A percentile compares a stretch with the other conserved stretches of the same genome.
These are phyloP conservation scores for Tipula vernalis DNA, from an alignment of 2,888 invertebrate genomes.

Conservation along the genomic window DNA sequence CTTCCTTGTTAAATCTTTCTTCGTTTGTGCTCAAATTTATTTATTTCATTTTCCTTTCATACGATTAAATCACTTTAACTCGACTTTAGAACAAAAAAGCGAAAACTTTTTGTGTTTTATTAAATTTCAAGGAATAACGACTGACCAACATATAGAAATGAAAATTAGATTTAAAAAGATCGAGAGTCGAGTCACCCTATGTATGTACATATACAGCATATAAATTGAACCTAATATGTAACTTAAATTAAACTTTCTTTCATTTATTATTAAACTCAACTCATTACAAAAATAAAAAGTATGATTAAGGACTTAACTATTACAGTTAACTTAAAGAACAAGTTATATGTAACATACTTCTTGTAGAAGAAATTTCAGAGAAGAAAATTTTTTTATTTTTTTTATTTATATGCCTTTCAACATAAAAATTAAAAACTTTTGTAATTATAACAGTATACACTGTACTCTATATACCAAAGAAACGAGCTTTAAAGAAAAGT, in stretches of 20 bases:
- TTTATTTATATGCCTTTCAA: background rate
- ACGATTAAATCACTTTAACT: background rate
- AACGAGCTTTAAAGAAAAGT: background rate
- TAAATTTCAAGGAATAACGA: background rate
- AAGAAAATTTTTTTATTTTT: background rate
- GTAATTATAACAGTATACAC: background rate
- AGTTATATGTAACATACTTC: background rate
- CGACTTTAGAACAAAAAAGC: background rate
- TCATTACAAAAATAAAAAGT: background rate
- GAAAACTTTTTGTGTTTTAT: background rate
- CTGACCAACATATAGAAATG: background rate
- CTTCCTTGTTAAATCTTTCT: background rate
- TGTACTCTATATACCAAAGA: background rate
- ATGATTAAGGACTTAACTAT: background rate
- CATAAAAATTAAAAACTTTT: background rate
- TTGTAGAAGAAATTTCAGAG: background rate
- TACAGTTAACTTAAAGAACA: background rate
- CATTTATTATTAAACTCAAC: background rate
- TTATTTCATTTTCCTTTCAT: background rate
- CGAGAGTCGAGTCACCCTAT: background rate
- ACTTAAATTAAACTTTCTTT: background rate
- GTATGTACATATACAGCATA: no score
- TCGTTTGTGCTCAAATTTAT: background rate
- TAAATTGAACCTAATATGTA: background rate
- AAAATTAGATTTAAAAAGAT: background rate